Percentiles rank a stretch among this genome's conserved stretches.
These are phyloP conservation scores for Caerostris darwini DNA, from an alignment of 1,140 invertebrate species.

Conservation along the genomic window DNA sequence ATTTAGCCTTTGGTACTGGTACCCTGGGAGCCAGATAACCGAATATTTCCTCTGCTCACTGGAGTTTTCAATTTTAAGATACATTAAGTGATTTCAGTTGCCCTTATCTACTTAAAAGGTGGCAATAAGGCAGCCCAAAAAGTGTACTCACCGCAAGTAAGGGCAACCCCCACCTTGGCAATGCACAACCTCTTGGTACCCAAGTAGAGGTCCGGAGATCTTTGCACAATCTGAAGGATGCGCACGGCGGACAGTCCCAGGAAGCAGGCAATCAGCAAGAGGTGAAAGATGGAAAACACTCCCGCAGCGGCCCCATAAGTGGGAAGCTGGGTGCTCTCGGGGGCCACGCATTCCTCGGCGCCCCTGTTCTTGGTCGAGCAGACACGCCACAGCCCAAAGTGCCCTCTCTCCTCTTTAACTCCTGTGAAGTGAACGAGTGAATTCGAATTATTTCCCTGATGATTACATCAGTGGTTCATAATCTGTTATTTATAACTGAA, in stretches of 20 bases:
- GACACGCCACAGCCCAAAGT: conserved; percentile 67
- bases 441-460: too few species aligned
- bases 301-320: conserved; percentile 16
- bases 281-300: conserved; percentile 48
- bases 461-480: too few species aligned
- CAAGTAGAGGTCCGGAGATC: conserved; percentile 54
- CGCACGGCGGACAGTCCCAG: conserved; percentile 31
- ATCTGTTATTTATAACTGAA: too few species aligned
- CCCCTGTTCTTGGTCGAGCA: conserved; percentile 19
- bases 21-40: neutral
- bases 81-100: neutral
- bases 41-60: neutral
- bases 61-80: neutral
- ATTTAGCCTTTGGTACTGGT: too few species aligned
- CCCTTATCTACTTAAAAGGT: neutral
- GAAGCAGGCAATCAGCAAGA: conserved; percentile 52
- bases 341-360: conserved; percentile 47
- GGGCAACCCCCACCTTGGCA: conserved; percentile 62
- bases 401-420: conserved; percentile 59
- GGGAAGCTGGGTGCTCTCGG: neutral
- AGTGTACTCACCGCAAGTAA: conserved; percentile 62
- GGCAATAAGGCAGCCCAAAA: neutral
- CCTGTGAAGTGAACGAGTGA: neutral
- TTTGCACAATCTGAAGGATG: conserved; percentile 19
- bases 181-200: conserved; percentile 60